Conservation (phyloP, 2,888 invertebrate species). For the Serrognathus titanus region DNA sequence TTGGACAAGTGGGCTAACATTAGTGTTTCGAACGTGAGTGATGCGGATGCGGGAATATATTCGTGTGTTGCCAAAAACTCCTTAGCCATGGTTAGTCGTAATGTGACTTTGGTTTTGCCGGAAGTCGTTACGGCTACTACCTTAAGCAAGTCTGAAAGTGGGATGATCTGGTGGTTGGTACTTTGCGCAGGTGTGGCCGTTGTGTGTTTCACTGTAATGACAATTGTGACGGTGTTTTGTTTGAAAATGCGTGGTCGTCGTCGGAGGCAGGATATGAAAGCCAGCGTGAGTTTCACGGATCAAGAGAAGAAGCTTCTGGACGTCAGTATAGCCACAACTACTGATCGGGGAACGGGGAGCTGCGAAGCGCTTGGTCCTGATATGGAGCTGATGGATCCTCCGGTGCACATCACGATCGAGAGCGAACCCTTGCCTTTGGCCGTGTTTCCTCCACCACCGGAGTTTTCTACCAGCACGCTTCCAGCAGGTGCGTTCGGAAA, state of each 20-base stretch:
- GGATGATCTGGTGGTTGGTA: constrained; percentile 69
- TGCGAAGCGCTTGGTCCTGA: constrained; percentile 56
- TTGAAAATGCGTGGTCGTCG: constrained; percentile 54
- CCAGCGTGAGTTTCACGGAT: constrained; percentile 79
- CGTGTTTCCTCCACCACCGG: constrained; percentile 56
- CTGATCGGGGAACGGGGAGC: constrained; percentile 58
- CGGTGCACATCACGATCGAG: constrained; percentile 54
- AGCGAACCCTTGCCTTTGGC: constrained; percentile 46
- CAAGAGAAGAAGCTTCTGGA: constrained; percentile 85
- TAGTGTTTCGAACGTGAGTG: constrained; percentile 77
- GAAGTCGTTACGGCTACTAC: constrained; percentile 75
- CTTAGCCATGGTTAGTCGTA: constrained; percentile 59
- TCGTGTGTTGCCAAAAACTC: constrained; percentile 74
- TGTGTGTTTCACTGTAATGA: constrained; percentile 58
- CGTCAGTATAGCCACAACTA: constrained; percentile 71
- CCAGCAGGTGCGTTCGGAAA: constrained; percentile 65
- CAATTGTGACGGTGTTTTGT: constrained; percentile 59
- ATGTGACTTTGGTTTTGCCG: constrained; percentile 63
- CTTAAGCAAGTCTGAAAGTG: constrained; percentile 67
- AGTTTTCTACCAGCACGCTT: constrained; percentile 56
- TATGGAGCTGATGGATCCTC: constrained; percentile 53
- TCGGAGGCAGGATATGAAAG: constrained; percentile 67
- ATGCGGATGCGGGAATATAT: constrained; percentile 80
- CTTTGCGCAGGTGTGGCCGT: constrained; percentile 69
- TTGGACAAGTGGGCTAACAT: constrained; percentile 70